Evolutionary conservation across 2,888 invertebrate species (phyloP).

Genomic region (Drosophila subsilvestris): DNA sequence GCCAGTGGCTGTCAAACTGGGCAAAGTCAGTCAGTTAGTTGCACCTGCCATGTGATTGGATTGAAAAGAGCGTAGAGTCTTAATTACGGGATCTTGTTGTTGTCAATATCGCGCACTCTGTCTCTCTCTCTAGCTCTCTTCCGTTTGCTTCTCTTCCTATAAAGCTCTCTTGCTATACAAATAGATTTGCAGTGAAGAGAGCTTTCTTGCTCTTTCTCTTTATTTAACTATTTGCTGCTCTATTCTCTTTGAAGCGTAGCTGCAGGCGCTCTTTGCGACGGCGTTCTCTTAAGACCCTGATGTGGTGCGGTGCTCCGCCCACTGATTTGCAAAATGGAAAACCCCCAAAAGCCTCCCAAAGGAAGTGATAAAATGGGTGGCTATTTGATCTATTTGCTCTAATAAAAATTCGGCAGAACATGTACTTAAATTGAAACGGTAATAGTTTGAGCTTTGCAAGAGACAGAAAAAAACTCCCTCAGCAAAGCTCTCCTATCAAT

Average conservation of each 20-base stretch:
- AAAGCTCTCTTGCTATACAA: slow-evolving; percentile 3
- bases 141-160: not conserved
- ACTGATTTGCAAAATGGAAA: slow-evolving; percentile 24
- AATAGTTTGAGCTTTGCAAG: no score
- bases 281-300: slow-evolving; percentile 24
- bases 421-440: no score
- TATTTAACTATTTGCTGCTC: no score
- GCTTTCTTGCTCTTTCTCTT: no score
- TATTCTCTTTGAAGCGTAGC: no score
- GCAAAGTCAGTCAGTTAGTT: no score
- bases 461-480: not conserved
- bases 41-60: slow-evolving; percentile 72
- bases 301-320: slow-evolving; percentile 60
- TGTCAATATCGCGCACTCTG: slow-evolving; percentile 6
- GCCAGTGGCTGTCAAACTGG: slow-evolving; percentile 63
- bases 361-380: slow-evolving; percentile 68
- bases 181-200: no score
- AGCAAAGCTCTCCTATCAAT: not conserved
- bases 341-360: slow-evolving; percentile 30
- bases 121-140: slow-evolving; percentile 1
- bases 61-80: slow-evolving; percentile 24
- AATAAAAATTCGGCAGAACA: no score
- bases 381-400: not conserved
- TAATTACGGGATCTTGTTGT: slow-evolving; percentile 44
- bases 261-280: not conserved